Evolutionary conservation across 1,140 invertebrate genomes (phyloP), one percentile per base, ranked within the genome.

Genomic region (Calycopis cecrops): DNA sequence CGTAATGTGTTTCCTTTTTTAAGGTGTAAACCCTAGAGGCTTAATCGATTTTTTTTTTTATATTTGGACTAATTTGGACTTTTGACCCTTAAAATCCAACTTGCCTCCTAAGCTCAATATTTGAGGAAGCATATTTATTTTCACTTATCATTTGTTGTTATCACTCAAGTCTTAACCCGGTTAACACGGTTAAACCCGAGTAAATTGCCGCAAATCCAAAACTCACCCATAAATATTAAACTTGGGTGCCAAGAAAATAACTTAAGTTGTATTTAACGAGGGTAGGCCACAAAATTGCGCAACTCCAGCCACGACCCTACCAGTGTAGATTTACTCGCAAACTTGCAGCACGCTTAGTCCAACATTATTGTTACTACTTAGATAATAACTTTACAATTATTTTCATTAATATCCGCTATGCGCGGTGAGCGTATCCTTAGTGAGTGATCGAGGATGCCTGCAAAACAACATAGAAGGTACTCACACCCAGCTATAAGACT

Each of bases 181-280:
- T 44, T 44, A 44, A 17, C 40, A 44, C 40, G 40, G 40, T 44
- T 44, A 44, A 44, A 16, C 3, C 40, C 40, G 40, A 12, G 14
- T 44, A 44, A 44, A 44, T 44, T 44, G 40, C 60, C 50, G 51
- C 33, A 54, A 38, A 48, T 18, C 38, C 37, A 16, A 56, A 52
- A 52, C 52, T 55, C 49, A 33, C 52, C 57, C 59, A 66, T 66
- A 66, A 66, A 66, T 63, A 63, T 49, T 50, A 48, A 63, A 67
- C 57, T 63, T 64, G 37, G 48, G 62, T 55, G 37, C 49, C 58
- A 57, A 57, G 55, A 58, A 62, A 62, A 57, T 57, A 58, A 57
- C 35, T 57, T 54, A 57, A 60, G 55, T 61, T 53, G 50, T 63
- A 52, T 61, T 63, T 55, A 66, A 63, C 60, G 54, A 59, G 55